A percentile compares a stretch with the other conserved stretches of the same genome.
Conservation (phyloP, 2,888 invertebrate species). For the Busseola fusca region DNA sequence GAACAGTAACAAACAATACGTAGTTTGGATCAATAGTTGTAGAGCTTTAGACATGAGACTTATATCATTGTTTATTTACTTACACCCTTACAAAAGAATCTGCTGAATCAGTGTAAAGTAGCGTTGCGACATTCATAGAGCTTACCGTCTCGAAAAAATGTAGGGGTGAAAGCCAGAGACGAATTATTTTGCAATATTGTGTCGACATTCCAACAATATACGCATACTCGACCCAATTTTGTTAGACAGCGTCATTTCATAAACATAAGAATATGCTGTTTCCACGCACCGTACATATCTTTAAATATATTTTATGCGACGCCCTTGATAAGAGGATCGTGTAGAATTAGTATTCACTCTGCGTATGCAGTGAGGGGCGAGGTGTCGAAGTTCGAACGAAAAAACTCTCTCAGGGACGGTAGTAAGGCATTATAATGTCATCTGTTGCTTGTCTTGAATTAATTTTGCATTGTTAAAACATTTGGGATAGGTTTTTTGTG, state of each 20-base stretch:
- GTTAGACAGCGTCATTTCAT: conserved; percentile 28
- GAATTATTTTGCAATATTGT: conserved; percentile 26
- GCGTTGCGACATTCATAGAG: conserved; percentile 1
- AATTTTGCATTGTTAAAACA: conserved; percentile 32
- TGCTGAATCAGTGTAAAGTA: conserved; percentile 22
- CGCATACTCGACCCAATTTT: conserved; percentile 22
- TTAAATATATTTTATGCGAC: conserved; percentile 34
- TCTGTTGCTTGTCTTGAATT: conserved; percentile 55
- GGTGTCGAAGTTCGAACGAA: conserved; percentile 55
- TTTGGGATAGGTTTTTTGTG: neutral
- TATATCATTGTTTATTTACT: conserved; percentile 28
- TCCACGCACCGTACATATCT: conserved; percentile 27
- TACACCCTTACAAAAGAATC: conserved; percentile 5
- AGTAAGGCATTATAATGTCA: conserved; percentile 51
- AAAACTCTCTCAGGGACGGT: conserved; percentile 39
- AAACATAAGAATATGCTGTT: conserved; percentile 33
- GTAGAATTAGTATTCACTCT: conserved; percentile 59
- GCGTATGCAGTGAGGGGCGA: conserved; percentile 49
- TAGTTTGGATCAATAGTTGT: conserved; percentile 26
- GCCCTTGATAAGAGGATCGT: conserved; percentile 22
- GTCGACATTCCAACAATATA: conserved; percentile 12
- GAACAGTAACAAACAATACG: conserved; percentile 10
- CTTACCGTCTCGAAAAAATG: conserved; percentile 7
- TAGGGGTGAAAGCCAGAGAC: conserved; percentile 4
- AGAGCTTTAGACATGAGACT: conserved; percentile 10